A percentile compares a stretch with the other conserved stretches of the same genome.
phyloP scores from a whole-genome alignment of 2,797 vertebrate genomes.

The Lithobates sylvaticus region DNA sequence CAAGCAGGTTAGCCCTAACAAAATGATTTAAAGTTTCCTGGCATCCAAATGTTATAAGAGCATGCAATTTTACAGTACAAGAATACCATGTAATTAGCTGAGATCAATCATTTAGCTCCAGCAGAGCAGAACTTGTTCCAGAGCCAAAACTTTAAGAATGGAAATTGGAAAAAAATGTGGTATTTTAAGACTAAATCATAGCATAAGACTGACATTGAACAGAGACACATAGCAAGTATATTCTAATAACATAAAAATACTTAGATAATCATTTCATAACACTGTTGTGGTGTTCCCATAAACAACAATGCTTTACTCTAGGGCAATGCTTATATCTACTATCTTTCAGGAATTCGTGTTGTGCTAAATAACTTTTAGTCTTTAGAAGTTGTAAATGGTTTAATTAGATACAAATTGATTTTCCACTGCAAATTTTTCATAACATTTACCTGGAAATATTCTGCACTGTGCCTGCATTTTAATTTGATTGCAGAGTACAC shows the following conservation, averaged over 20 bases:
- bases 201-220: not conserved
- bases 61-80: conserved; percentile 8
- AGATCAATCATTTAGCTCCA: conserved; percentile 27
- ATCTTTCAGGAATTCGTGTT: too few species aligned
- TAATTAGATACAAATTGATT: too few species aligned
- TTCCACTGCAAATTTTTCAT: too few species aligned
- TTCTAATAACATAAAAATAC: not conserved
- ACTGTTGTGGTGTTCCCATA: not conserved
- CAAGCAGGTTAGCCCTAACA: conserved; percentile 51
- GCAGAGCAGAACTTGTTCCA: not conserved
- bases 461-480: too few species aligned
- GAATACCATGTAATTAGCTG: conserved; percentile 32
- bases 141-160: conserved; percentile 13
- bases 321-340: too few species aligned
- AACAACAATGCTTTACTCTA: not conserved
- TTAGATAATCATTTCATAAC: not conserved
- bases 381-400: too few species aligned
- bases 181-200: conserved; percentile 15
- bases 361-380: too few species aligned
- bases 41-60: conserved; percentile 47
- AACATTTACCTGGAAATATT: too few species aligned
- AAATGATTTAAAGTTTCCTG: conserved; percentile 52
- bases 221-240: not conserved
- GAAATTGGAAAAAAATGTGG: conserved; percentile 4
- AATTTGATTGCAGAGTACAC: too few species aligned